Evolutionary conservation across 2,797 vertebrate species (phyloP), one percentile per base, ranked within the genome.

Genomic region (Acipenser ruthenus): DNA sequence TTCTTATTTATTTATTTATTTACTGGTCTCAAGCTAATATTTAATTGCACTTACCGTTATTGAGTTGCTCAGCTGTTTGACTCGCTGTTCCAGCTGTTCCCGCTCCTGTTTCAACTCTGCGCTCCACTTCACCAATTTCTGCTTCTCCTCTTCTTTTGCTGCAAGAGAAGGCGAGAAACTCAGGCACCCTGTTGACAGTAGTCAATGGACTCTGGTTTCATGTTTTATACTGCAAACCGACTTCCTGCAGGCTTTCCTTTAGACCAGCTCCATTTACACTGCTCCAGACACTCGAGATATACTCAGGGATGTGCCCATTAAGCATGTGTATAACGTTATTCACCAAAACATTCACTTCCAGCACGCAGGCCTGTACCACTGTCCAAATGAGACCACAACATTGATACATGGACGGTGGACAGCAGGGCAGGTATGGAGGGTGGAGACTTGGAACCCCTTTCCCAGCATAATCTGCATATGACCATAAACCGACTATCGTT

Each of bases 111-210:
- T 97, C 84, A 99, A 90, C 72, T 99, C 96, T 71, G 94, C 89
- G 77, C 95, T 98, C 96, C 96, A 98, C 74, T 98, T 99, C 84
- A 95, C 89, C 82, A 99, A 85, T 79, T 97, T 99, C 86, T 92
- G 96, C 76, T 99, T 99, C 84, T 99, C 96, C 74, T 99, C 96
- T 79, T 99, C 96, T 95, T 98, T 99, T 80, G 96, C 96, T 99
- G 80, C 48, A 69, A 68, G 76, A 73, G 58, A 81, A 47, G 69
- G 61, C 51, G 12, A 65, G 48, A 64, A 37, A 61, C 37, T 5
- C 37, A 7, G 61, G 1, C 48, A 62, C 51, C 50, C 7, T 67
- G 49, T 55, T 50, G 37, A 37, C 37, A 37, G 37, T 5, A 4
- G 37, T 37, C 37, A 37, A 4, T 37, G 4, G 68, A 23, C 13